These are phyloP conservation scores for Ceuthmochares aereus DNA, from an alignment of 2,113 vertebrate species.

Conservation along the genomic window DNA sequence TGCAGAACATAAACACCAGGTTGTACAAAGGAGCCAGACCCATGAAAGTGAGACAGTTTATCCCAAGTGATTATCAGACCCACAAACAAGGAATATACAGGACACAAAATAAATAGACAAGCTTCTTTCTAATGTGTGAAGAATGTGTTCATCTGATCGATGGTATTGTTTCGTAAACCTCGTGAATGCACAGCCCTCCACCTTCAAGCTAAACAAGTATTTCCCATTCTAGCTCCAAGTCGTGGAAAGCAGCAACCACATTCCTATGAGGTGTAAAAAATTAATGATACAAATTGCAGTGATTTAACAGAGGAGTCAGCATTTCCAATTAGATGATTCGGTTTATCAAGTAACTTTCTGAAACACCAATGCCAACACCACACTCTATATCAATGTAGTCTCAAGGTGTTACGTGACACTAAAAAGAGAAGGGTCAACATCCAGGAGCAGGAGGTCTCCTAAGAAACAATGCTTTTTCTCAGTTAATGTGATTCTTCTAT, in stretches of 20 bases:
- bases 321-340: not conserved
- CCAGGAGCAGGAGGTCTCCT: not conserved
- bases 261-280: not conserved
- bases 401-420: not conserved
- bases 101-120: not conserved
- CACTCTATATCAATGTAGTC: not conserved
- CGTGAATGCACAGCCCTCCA: not conserved
- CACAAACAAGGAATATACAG: not conserved
- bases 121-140: not conserved
- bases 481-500: not conserved
- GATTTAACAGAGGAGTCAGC: not conserved
- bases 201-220: not conserved
- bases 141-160: conserved; percentile 1
- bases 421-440: not conserved
- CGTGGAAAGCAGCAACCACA: not conserved
- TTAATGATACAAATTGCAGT: not conserved
- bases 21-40: not conserved
- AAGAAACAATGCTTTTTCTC: not conserved
- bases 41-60: not conserved
- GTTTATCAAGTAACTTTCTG: not conserved
- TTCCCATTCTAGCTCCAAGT: not conserved
- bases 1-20: not conserved
- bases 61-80: not conserved
- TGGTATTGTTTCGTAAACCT: not conserved
- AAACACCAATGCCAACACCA: not conserved